These are phyloP conservation scores for Myiothlypis chrysogaster DNA, from an alignment of 2,797 vertebrate genomes.

Conservation along the genomic window DNA sequence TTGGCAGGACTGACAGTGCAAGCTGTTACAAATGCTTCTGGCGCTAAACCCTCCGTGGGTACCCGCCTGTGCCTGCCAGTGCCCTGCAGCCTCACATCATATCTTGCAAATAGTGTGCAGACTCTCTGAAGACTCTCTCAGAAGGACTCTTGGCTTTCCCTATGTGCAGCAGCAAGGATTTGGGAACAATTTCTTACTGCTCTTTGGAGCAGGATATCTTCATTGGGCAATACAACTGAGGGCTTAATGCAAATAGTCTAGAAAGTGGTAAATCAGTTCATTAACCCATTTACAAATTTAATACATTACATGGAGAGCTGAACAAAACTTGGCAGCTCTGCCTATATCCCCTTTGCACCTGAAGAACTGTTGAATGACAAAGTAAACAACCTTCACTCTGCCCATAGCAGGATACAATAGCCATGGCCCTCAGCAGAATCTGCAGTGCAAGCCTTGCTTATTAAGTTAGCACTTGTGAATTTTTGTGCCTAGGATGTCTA, in stretches of 20 bases:
- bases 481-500: neutral
- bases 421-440: neutral
- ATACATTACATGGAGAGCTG: neutral
- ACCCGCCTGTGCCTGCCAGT: constrained; percentile 37
- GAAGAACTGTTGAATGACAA: neutral
- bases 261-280: constrained; percentile 10
- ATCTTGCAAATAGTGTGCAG: constrained; percentile 25
- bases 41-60: neutral
- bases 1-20: constrained; percentile 13
- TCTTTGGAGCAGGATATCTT: neutral
- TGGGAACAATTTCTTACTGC: neutral
- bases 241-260: neutral
- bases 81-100: constrained; percentile 41
- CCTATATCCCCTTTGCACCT: neutral
- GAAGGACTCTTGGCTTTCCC: neutral
- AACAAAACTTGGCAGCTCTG: constrained; percentile 18
- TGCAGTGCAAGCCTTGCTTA: neutral
- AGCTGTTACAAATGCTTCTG: constrained; percentile 54
- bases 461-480: neutral
- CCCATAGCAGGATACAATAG: neutral
- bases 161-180: neutral
- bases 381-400: neutral
- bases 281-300: constrained; percentile 15
- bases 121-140: neutral
- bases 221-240: neutral